Evolutionary conservation across 1,140 invertebrate species (phyloP).

Genomic region (Zaprionus capensis): DNA sequence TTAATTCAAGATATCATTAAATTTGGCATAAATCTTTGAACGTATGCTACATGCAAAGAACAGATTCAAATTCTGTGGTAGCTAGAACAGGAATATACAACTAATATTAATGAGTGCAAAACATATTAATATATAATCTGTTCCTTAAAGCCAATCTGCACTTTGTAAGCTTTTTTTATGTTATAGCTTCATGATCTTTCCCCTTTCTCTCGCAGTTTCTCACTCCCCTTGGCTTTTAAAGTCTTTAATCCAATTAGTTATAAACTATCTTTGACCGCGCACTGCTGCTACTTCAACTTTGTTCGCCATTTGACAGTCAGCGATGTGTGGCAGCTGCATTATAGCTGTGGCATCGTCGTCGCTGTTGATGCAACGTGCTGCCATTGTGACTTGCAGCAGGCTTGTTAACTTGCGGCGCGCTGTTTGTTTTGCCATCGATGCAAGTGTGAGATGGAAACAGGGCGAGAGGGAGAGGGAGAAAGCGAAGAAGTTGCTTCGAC

Average conservation of each 20-base stretch:
- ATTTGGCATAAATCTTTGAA: too few relatives aligned
- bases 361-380: slow-evolving; percentile 11
- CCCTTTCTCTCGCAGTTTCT: not conserved
- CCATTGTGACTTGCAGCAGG: slow-evolving; percentile 4
- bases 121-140: too few relatives aligned
- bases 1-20: too few relatives aligned
- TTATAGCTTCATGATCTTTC: not conserved
- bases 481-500: slow-evolving; percentile 1
- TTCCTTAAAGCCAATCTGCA: not conserved
- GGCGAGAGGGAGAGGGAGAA: not conserved
- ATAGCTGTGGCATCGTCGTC: not conserved
- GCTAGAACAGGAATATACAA: too few relatives aligned
- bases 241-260: slow-evolving; percentile 8
- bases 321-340: not conserved
- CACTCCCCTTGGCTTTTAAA: not conserved
- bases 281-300: not conserved
- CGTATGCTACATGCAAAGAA: too few relatives aligned
- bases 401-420: not conserved
- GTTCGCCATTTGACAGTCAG: not conserved
- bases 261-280: slow-evolving; percentile 2
- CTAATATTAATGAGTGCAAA: too few relatives aligned
- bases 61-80: too few relatives aligned
- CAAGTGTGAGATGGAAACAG: not conserved
- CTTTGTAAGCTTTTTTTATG: not conserved
- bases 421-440: slow-evolving; percentile 14